Evolutionary conservation across 30 jellyfish, hydroid and myxozoan genomes (phyloP).

Genomic region (Turritopsis dohrnii): DNA sequence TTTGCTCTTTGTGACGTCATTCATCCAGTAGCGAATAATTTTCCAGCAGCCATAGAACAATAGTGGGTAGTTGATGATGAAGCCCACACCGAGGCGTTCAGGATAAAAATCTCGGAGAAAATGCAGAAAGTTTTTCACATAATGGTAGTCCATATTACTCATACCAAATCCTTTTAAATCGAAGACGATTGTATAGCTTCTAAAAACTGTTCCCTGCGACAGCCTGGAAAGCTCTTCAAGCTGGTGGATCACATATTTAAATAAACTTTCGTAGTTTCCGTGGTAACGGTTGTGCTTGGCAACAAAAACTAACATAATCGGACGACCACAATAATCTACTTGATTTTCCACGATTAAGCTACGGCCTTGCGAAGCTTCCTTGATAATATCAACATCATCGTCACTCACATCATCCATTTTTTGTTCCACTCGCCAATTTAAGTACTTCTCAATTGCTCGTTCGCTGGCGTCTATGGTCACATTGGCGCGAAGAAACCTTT

Average conservation of each 20-base stretch:
- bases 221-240: conserved; percentile 34
- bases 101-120: conserved; percentile 71
- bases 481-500: conserved; percentile 52
- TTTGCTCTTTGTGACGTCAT: conserved; percentile 79
- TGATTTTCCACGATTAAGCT: conserved; percentile 17
- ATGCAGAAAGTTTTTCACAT: conserved; percentile 51
- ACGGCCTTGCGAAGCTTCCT: conserved; percentile 58
- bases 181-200: conserved; percentile 45
- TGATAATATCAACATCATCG: conserved; percentile 39
- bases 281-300: conserved; percentile 13
- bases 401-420: conserved; percentile 38
- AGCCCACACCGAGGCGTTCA: conserved; percentile 75
- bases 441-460: conserved; percentile 35
- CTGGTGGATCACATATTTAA: conserved; percentile 3
- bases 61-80: conserved; percentile 71
- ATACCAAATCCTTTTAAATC: conserved; percentile 67
- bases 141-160: conserved; percentile 70
- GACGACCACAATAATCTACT: conserved; percentile 68
- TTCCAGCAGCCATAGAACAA: conserved; percentile 89
- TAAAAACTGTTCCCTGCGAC: conserved; percentile 48
- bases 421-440: conserved; percentile 66
- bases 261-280: conserved; percentile 13
- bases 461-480: conserved; percentile 44
- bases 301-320: conserved; percentile 14
- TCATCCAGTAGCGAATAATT: conserved; percentile 63